Evolutionary conservation across 2,888 invertebrate species (phyloP), one percentile per base, ranked within the genome.

Genomic region (Hololepta plana): DNA sequence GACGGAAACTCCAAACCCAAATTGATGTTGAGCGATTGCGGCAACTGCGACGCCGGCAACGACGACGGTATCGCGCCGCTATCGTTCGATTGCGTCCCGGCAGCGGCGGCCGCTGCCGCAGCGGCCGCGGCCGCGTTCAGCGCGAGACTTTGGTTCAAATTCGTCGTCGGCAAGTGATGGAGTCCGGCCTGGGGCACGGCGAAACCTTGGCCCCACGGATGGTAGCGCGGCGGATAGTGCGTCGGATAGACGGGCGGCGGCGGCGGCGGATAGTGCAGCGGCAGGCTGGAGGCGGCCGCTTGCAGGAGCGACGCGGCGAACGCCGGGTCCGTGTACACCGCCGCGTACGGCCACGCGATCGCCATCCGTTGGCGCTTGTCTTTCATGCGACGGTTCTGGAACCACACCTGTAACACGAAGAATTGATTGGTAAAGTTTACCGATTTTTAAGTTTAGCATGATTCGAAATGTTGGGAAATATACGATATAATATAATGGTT

Each of bases 331-430:
- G 85, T 76, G 57, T 90, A 90, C 29, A 93, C 87, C 0, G 87
- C 82, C 0, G 84, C 79, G 55, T 90, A 88, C 0, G 93, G 93
- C 93, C 95, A 95, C 0, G 85, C 79, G 39, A 93, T 72, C 1
- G 91, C 85, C 52, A 91, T 77, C 9, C 90, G 65, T 48, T 96
- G 95, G 0, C 96, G 69, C 45, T 98, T 96, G 60, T 96, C 95
- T 49, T 96, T 91, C 90, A 91, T 91, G 27, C 91, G 64, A 16
- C 91, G 67, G 52, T 91, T 91, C 65, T 91, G 91, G 53, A 98
- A 98, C 96, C 96, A 96, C 11, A 90, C 87, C 85, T 87, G 64
- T 3, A 55, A 55, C 32, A 38, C 48, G 34, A 39, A 36, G 30
- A 32, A 40, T 15, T n/a, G n/a, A n/a, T n/a, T n/a, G n/a, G 36